These are phyloP conservation scores for Phytoseiulus persimilis DNA, from an alignment of 2,888 invertebrate genomes.

Conservation along the genomic window DNA sequence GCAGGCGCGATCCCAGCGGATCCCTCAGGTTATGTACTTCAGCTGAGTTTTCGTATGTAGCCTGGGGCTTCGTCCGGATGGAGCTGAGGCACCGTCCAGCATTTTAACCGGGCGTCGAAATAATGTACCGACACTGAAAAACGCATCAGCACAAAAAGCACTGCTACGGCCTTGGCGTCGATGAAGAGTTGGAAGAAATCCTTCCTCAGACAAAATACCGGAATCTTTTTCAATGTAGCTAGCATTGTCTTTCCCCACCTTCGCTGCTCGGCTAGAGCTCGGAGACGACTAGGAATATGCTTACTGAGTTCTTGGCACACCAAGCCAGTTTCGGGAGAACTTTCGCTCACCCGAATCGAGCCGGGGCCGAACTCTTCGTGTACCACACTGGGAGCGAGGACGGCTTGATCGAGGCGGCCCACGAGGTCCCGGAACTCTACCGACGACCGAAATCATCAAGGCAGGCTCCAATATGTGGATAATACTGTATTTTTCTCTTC, in stretches of 20 bases:
- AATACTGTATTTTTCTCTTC: too few relatives aligned
- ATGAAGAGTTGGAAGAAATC: too few relatives aligned
- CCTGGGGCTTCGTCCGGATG: background rate
- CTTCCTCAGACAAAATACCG: too few relatives aligned
- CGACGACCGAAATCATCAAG: slow-evolving; percentile 28
- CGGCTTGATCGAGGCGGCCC: background rate
- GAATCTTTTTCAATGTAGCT: slow-evolving; percentile 25
- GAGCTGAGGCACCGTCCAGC: background rate
- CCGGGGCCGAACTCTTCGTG: slow-evolving; percentile 23
- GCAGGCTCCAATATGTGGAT: slow-evolving; percentile 7
- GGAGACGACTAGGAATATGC: slow-evolving; percentile 39
- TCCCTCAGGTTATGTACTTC: background rate
- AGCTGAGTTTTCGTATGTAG: background rate
- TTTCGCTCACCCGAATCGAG: background rate
- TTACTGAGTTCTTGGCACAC: slow-evolving; percentile 30
- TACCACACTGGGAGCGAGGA: slow-evolving; percentile 30
- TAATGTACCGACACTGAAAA: background rate
- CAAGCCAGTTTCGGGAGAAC: background rate
- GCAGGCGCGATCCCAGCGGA: background rate
- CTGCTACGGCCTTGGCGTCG: background rate
- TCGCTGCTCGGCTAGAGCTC: slow-evolving; percentile 20
- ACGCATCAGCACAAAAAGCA: background rate
- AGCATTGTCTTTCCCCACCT: slow-evolving; percentile 39
- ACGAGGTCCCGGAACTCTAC: background rate
- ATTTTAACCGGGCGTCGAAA: background rate